Evolutionary conservation across 2,797 vertebrate species (phyloP).

Genomic region (Psittacula echo): DNA sequence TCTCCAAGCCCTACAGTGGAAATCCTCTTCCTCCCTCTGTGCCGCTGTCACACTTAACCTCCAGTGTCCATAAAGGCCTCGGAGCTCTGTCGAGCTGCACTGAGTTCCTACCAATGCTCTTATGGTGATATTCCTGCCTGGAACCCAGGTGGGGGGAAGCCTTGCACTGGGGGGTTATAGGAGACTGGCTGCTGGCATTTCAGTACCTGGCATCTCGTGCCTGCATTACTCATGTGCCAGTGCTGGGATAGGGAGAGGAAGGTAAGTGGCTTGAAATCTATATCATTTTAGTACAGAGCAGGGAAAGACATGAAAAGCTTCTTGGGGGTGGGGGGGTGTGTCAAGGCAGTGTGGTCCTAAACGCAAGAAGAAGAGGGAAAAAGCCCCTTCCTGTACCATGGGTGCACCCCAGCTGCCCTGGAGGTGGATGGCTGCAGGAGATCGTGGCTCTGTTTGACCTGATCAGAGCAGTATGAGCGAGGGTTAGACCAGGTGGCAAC

Average conservation of each 20-base stretch:
- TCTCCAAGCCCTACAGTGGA: neutral
- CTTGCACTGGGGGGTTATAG: neutral
- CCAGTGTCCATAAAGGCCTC: neutral
- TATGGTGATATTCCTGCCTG: neutral
- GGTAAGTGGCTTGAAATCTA: neutral
- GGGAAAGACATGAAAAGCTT: neutral
- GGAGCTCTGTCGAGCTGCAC: neutral
- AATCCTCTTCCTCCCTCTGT: neutral
- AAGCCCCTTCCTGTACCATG: neutral
- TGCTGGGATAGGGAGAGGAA: neutral
- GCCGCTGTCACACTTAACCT: rapidly evolving
- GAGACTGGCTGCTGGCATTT: neutral
- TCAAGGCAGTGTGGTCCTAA: neutral
- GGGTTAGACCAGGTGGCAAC: neutral
- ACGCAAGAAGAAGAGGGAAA: neutral
- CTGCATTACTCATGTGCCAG: neutral
- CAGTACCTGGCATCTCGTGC: neutral
- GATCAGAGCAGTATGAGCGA: neutral
- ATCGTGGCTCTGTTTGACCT: neutral
- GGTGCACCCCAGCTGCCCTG: rapidly evolving
- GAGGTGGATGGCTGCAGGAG: rapidly evolving
- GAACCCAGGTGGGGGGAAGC: neutral
- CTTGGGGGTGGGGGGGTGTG: neutral
- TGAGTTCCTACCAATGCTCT: neutral
- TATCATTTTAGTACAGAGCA: neutral